phyloP scores from a whole-genome alignment of 1,140 invertebrate genomes.

The Euborellia annulipes region DNA sequence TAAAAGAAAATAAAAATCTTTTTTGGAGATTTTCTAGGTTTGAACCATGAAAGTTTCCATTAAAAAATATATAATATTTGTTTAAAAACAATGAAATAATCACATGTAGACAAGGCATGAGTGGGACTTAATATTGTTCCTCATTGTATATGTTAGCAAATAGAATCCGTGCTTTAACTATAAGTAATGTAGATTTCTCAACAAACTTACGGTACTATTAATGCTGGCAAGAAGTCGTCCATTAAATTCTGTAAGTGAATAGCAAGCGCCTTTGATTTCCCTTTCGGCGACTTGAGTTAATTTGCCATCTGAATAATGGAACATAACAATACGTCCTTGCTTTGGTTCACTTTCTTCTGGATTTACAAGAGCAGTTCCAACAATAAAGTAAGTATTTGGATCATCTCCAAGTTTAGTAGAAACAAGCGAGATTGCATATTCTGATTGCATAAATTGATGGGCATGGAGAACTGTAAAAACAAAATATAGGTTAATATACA shows the following conservation, averaged over 20 bases:
- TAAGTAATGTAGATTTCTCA: not conserved
- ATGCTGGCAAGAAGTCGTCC: constrained; percentile 90
- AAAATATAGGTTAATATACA: not conserved
- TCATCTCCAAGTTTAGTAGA: constrained; percentile 86
- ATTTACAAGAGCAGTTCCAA: constrained; percentile 86
- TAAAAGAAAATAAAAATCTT: too few relatives aligned
- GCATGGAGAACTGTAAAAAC: constrained; percentile 60
- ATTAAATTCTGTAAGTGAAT: constrained; percentile 83
- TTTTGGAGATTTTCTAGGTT: too few relatives aligned
- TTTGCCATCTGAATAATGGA: constrained; percentile 83
- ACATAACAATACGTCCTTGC: constrained; percentile 72
- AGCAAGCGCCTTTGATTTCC: constrained; percentile 90
- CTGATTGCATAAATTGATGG: constrained; percentile 75
- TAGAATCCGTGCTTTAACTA: not conserved
- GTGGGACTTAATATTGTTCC: too few relatives aligned
- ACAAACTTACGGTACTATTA: constrained; percentile 85
- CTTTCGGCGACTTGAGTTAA: constrained; percentile 83
- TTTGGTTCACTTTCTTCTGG: constrained; percentile 93
- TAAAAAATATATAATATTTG: too few relatives aligned
- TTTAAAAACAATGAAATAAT: too few relatives aligned
- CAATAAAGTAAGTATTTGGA: constrained; percentile 78
- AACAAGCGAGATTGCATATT: constrained; percentile 78
- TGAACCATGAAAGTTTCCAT: too few relatives aligned
- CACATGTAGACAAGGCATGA: too few relatives aligned
- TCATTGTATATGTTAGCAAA: too few relatives aligned